Evolutionary conservation across 2,888 invertebrate species (phyloP).

Genomic region (Autographa gamma): DNA sequence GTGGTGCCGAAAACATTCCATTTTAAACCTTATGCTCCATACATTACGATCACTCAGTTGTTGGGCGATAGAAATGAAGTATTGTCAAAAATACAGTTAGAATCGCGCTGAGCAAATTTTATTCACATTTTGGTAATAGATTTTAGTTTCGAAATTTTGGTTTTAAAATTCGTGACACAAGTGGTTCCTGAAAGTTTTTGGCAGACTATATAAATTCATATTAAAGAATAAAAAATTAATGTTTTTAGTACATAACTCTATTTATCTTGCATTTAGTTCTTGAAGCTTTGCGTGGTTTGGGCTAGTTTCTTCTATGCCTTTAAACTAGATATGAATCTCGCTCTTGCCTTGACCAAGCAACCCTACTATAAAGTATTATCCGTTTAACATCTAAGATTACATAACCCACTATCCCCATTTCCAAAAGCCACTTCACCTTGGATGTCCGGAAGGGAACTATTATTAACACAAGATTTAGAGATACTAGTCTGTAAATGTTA

Average conservation of each 20-base stretch:
- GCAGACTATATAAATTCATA: background rate
- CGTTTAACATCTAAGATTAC: background rate
- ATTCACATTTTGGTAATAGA: constrained; percentile 39
- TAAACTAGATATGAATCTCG: background rate
- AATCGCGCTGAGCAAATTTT: constrained; percentile 54
- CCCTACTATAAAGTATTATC: background rate
- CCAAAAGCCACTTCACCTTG: background rate
- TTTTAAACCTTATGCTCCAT: constrained; percentile 39
- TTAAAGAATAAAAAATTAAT: background rate
- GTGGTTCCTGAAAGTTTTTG: background rate
- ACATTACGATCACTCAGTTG: constrained; percentile 22
- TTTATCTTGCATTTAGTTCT: background rate
- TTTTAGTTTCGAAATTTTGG: constrained; percentile 31
- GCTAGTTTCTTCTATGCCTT: background rate
- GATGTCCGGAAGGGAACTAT: background rate
- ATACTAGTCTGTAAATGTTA: background rate
- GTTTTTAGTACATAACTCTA: too few species aligned
- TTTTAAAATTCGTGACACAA: constrained; percentile 18
- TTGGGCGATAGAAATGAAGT: background rate
- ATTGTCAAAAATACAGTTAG: constrained; percentile 61
- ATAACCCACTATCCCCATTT: background rate
- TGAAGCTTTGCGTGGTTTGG: background rate
- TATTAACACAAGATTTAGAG: constrained; percentile 4
- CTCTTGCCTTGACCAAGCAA: constrained; percentile 1
- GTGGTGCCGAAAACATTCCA: constrained; percentile 25